These are phyloP conservation scores for Hipposideros larvatus DNA, from an alignment of 2,797 vertebrate species.

Conservation along the genomic window DNA sequence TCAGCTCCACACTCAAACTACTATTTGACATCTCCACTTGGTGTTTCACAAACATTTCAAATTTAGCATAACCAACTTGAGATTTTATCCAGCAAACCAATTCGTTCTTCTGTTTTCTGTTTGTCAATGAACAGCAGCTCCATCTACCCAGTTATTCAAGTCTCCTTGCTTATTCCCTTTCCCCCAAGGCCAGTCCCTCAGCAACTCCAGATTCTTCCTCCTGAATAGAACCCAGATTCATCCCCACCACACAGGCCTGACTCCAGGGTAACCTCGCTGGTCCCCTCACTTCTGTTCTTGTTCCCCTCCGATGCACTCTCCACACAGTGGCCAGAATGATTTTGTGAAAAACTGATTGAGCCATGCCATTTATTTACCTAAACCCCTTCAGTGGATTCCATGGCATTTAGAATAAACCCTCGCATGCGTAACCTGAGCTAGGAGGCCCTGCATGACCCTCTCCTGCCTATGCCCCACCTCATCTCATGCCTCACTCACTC, in stretches of 20 bases:
- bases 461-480: background rate
- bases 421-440: no score
- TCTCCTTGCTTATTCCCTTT: background rate
- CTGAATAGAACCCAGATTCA: no score
- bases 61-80: background rate
- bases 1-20: background rate
- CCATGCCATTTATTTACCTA: background rate
- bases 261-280: background rate
- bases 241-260: background rate
- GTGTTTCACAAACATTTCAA: background rate
- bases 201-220: background rate
- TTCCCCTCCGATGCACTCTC: background rate
- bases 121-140: background rate
- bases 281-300: fast-evolving
- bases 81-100: background rate
- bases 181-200: background rate
- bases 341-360: background rate
- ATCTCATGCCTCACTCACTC: background rate
- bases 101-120: background rate
- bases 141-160: background rate
- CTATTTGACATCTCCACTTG: background rate
- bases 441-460: background rate
- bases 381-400: background rate
- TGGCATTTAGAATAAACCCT: background rate
- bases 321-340: background rate